Percentiles rank a stretch among this genome's conserved stretches.
Evolutionary conservation across 1,140 invertebrate species (phyloP).

Genomic region (Carposina sasakii): DNA sequence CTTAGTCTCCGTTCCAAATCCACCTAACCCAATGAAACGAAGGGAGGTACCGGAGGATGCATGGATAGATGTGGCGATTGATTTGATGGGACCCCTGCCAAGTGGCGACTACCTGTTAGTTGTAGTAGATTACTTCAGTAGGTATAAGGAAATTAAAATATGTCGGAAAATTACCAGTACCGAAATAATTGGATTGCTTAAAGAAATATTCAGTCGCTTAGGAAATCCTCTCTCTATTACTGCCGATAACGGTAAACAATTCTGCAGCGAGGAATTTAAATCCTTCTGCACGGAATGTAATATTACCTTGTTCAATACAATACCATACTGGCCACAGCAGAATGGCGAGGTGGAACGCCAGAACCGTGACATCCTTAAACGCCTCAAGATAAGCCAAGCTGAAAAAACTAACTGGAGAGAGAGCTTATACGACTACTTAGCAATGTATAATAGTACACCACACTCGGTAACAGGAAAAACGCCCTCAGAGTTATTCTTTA

Average conservation of each 20-base stretch:
- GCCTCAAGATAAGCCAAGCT: conserved; percentile 18
- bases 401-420: conserved; percentile 22
- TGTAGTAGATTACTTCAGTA: conserved; percentile 9
- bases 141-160: conserved; percentile 14
- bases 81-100: conserved; percentile 23
- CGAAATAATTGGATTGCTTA: conserved; percentile 13
- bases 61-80: conserved; percentile 21
- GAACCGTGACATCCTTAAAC: conserved; percentile 31
- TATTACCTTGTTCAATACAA: conserved; percentile 23
- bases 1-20: conserved; percentile 17
- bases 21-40: conserved; percentile 20
- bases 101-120: conserved; percentile 20
- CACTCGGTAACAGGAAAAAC: conserved; percentile 33
- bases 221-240: conserved; percentile 5
- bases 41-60: conserved; percentile 19
- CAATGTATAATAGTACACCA: conserved; percentile 37
- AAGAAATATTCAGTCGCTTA: conserved; percentile 17
- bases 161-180: conserved; percentile 8
- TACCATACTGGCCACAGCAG: conserved; percentile 29
- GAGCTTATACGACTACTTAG: conserved; percentile 22
- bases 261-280: conserved; percentile 23
- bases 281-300: conserved; percentile 19
- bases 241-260: conserved; percentile 26
- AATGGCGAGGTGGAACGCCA: conserved; percentile 40
- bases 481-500: conserved; percentile 38